Evolutionary conservation across 2,888 invertebrate species (phyloP).

Genomic region (Chymomyza caudatula): DNA sequence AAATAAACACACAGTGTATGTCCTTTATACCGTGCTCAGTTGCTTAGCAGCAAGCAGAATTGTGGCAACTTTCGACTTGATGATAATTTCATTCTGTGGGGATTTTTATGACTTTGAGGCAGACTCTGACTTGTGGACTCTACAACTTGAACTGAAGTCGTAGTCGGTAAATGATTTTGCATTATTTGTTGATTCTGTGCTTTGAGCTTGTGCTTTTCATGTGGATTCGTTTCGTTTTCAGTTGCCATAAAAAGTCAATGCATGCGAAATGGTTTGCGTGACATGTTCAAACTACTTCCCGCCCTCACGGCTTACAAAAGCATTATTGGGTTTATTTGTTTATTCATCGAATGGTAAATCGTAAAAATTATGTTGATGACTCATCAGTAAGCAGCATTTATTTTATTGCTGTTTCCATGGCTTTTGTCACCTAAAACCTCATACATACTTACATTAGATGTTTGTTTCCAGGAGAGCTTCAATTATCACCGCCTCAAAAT

Average conservation of each 20-base stretch:
- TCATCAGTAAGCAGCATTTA: constrained; percentile 72
- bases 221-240: not conserved
- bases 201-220: constrained; percentile 1
- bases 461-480: constrained; percentile 20
- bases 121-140: constrained; percentile 17
- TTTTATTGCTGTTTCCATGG: constrained; percentile 58
- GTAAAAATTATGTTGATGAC: constrained; percentile 74
- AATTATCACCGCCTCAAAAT: constrained; percentile 45
- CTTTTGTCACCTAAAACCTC: constrained; percentile 32
- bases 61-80: constrained; percentile 68
- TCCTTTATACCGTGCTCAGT: constrained; percentile 42
- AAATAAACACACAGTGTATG: constrained; percentile 10
- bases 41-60: constrained; percentile 64
- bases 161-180: constrained; percentile 69
- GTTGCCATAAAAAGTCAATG: constrained; percentile 69
- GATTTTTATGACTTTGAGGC: constrained; percentile 64
- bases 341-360: constrained; percentile 69
- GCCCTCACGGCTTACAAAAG: not conserved
- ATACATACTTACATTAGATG: not conserved
- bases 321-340: constrained; percentile 60
- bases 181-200: constrained; percentile 52
- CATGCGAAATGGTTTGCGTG: constrained; percentile 69
- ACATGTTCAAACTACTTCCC: constrained; percentile 49
- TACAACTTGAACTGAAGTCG: not conserved
- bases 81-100: constrained; percentile 64